Percentiles rank a stretch among this genome's conserved stretches.
These are phyloP conservation scores for Ardeotis arabs DNA, from an alignment of 2,113 vertebrate genomes.

Conservation along the genomic window DNA sequence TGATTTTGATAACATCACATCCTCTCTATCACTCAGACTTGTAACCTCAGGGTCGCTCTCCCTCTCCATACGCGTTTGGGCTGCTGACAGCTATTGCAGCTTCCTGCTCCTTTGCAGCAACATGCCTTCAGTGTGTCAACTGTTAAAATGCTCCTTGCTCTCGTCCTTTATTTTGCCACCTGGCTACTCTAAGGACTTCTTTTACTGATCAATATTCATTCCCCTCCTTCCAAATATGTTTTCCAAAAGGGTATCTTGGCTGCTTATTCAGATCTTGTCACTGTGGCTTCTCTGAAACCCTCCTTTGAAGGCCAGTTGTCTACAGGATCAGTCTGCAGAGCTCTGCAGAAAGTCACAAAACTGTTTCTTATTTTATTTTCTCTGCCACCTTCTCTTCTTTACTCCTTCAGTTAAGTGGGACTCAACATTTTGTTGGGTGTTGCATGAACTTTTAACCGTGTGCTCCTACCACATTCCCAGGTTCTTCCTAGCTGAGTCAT, in stretches of 20 bases:
- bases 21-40: not conserved
- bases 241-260: not conserved
- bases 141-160: not conserved
- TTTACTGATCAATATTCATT: not conserved
- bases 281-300: not conserved
- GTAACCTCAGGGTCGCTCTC: not conserved
- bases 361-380: not conserved
- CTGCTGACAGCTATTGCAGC: not conserved
- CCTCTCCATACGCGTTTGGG: not conserved
- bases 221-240: not conserved
- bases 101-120: not conserved
- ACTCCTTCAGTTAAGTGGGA: not conserved
- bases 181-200: not conserved
- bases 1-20: conserved; percentile 21
- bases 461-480: not conserved
- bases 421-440: not conserved
- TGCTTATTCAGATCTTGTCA: not conserved
- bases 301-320: not conserved
- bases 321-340: not conserved
- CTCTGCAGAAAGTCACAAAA: not conserved
- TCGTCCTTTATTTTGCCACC: not conserved
- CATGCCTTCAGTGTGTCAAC: not conserved
- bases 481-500: not conserved
- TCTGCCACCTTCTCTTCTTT: not conserved
- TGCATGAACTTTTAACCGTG: not conserved